phyloP scores from a whole-genome alignment of 2,797 vertebrate genomes.

The Tangara arthus region DNA sequence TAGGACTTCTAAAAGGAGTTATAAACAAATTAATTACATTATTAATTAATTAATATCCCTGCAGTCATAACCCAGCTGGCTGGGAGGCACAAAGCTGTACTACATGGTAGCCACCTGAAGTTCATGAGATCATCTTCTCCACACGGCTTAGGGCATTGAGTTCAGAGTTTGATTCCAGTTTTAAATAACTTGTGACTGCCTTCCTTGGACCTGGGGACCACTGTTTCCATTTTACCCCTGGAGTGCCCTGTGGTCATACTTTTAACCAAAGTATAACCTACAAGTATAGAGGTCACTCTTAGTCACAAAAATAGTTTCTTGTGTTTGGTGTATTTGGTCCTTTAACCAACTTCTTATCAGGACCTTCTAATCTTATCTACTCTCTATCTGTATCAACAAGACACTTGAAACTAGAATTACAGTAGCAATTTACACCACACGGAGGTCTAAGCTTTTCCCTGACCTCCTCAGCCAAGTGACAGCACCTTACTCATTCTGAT shows the following conservation, averaged over 20 bases:
- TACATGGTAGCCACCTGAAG: neutral
- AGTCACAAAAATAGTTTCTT: neutral
- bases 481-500: neutral
- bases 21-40: neutral
- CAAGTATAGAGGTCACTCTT: accelerated
- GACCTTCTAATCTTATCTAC: neutral
- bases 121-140: neutral
- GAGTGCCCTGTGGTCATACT: neutral
- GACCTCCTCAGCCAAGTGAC: neutral
- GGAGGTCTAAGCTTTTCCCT: neutral
- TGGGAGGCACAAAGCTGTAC: neutral
- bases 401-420: neutral
- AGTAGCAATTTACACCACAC: neutral
- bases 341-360: neutral
- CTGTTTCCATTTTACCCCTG: neutral
- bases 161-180: neutral
- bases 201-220: neutral
- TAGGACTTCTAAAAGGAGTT: neutral
- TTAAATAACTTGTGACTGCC: neutral
- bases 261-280: neutral
- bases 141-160: neutral
- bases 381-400: neutral
- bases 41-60: neutral
- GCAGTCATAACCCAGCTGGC: neutral
- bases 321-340: neutral